These are phyloP conservation scores for Lutra lutra DNA, from an alignment of 2,797 vertebrate genomes.

Conservation along the genomic window DNA sequence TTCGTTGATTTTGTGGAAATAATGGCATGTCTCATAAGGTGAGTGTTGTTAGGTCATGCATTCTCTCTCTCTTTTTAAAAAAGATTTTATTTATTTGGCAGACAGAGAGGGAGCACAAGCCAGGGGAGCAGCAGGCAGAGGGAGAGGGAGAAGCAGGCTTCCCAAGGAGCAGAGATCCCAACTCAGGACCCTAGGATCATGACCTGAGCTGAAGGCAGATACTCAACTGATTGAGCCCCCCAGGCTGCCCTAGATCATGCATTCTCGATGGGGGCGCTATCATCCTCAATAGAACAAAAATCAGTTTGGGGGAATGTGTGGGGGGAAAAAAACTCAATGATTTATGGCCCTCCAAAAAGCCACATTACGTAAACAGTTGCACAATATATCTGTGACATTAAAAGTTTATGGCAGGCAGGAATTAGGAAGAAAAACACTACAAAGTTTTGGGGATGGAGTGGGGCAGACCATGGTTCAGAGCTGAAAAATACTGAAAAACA, in stretches of 20 bases:
- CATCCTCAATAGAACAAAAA: background rate
- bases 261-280: background rate
- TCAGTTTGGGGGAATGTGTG: background rate
- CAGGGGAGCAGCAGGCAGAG: too few species aligned
- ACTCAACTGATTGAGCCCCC: too few species aligned
- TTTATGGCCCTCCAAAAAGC: background rate
- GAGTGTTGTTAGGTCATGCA: background rate
- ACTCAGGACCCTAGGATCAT: too few species aligned
- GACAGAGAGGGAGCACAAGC: too few species aligned
- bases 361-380: background rate
- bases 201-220: too few species aligned
- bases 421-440: background rate
- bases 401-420: background rate
- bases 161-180: too few species aligned
- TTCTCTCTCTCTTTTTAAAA: too few species aligned
- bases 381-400: background rate
- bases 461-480: background rate
- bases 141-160: too few species aligned
- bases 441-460: background rate
- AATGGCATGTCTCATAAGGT: background rate
- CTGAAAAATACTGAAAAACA: background rate
- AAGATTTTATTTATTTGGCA: too few species aligned
- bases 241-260: too few species aligned
- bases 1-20: background rate
- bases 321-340: background rate